Percentiles rank a stretch among this genome's conserved stretches.
phyloP scores from a whole-genome alignment of 2,113 vertebrate genomes.

The Parotia lawesii region DNA sequence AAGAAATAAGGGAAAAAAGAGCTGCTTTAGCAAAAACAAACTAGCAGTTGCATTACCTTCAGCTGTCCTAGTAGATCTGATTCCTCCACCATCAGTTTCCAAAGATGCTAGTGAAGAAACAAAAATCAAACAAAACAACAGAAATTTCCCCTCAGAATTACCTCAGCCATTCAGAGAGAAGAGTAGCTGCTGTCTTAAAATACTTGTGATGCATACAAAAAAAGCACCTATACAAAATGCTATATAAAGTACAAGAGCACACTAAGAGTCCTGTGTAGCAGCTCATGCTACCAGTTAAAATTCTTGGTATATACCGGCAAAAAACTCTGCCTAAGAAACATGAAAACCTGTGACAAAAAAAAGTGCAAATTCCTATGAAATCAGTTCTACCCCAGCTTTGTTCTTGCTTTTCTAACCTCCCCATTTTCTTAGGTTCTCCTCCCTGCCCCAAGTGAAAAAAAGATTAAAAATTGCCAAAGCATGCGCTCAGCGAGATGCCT shows the following conservation, averaged over 20 bases:
- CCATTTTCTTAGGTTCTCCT: not conserved
- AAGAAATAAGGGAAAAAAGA: not conserved
- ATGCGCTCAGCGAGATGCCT: not conserved
- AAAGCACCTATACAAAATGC: not conserved
- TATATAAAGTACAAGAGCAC: not conserved
- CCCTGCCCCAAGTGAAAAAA: not conserved
- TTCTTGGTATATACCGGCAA: not conserved
- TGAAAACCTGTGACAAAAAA: not conserved
- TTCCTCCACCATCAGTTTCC: constrained; percentile 98
- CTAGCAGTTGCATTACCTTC: constrained; percentile 79
- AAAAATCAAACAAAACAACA: not conserved
- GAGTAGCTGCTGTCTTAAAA: not conserved
- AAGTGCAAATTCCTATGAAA: not conserved
- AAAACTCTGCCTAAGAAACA: not conserved
- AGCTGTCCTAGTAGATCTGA: constrained; percentile 92
- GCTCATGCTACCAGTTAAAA: not conserved
- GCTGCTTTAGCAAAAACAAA: not conserved
- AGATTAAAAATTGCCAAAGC: not conserved
- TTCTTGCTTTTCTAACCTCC: not conserved
- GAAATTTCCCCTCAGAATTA: not conserved
- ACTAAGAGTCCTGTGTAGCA: not conserved
- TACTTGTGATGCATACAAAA: not conserved
- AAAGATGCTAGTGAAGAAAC: constrained; percentile 83
- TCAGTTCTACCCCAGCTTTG: not conserved
- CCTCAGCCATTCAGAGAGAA: not conserved